Evolutionary conservation across 1,140 invertebrate genomes (phyloP).

Genomic region (Cherax destructor): DNA sequence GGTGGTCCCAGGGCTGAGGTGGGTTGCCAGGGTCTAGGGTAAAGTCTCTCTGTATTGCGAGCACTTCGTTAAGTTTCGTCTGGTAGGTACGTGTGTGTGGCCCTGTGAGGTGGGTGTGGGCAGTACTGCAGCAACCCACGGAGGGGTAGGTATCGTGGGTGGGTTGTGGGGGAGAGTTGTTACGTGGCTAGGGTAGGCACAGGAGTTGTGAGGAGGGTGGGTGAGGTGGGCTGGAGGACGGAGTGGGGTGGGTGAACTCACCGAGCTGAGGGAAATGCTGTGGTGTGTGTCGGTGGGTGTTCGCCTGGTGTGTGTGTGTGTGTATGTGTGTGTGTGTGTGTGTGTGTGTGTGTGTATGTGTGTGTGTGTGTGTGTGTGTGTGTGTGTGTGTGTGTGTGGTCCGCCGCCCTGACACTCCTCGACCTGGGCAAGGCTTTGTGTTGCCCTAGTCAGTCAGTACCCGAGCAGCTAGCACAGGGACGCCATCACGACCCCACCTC

Average conservation of each 20-base stretch:
- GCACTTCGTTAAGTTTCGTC: background rate
- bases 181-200: background rate
- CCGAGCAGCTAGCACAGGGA: conserved; percentile 54
- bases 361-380: background rate
- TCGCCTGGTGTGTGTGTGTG: background rate
- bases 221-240: background rate
- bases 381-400: conserved; percentile 7
- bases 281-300: no score
- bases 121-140: no score
- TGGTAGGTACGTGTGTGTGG: background rate
- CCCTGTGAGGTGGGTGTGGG: no score
- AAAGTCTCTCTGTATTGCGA: background rate
- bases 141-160: background rate
- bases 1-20: background rate
- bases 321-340: background rate
- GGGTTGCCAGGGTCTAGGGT: background rate
- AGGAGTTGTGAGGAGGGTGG: background rate
- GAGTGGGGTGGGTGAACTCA: background rate
- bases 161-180: background rate
- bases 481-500: conserved; percentile 36
- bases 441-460: conserved; percentile 62
- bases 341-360: background rate
- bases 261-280: background rate
- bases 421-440: conserved; percentile 62
- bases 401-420: conserved; percentile 61